Base-by-base conservation (phyloP, 2,797 vertebrate species). In the Myiotriccus ornatus region DNA sequence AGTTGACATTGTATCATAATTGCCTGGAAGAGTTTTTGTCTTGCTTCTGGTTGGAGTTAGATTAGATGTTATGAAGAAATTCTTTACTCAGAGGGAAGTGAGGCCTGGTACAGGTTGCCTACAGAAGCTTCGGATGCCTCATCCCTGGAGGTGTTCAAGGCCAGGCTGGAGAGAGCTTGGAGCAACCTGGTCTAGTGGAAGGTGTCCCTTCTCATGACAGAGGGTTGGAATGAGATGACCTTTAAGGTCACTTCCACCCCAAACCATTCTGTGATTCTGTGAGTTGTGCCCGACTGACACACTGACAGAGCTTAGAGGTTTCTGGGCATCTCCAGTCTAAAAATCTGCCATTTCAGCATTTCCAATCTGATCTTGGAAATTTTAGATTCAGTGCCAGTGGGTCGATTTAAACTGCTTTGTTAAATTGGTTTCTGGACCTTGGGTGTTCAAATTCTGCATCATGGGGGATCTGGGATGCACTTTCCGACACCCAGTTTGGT, bases 171-270 rank as follows among this genome's bases (percentile, higher is more conserved):
- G 34, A 34, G 44, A 22, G 30, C 15, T 57, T 46, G 34, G 17
- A 77, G 57, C n/a, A 52, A 7, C 50, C 64, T 57, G 43, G 14
- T 50, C 14, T 64, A 12, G 39, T 44, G 60, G 27, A 6, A 12
- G 25, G 32, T 22, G 21, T 28, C 47, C 37, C 59, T 76, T 23
- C 57, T 30, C 24, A 4, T 30, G 44, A 46, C 28, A 52, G n/a
- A n/a, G 6, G 1, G 0, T 35, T 35, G 39, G 49, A 78, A 44
- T 0, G 0, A 46, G 8, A 3, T 64, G 25, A 35, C 20, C 14
- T 77, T 23, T 32, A 39, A 57, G n/a, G 20, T 57, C 8, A 50
- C 28, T 39, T 64, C n/a, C 50, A 64, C 2, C 32, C 78, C 63
- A 63, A 37, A 27, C 17, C 18, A 32, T 18, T 44, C 23, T 0